Evolutionary conservation across 2,888 invertebrate genomes (phyloP).

Genomic region (Trimorus sp.): DNA sequence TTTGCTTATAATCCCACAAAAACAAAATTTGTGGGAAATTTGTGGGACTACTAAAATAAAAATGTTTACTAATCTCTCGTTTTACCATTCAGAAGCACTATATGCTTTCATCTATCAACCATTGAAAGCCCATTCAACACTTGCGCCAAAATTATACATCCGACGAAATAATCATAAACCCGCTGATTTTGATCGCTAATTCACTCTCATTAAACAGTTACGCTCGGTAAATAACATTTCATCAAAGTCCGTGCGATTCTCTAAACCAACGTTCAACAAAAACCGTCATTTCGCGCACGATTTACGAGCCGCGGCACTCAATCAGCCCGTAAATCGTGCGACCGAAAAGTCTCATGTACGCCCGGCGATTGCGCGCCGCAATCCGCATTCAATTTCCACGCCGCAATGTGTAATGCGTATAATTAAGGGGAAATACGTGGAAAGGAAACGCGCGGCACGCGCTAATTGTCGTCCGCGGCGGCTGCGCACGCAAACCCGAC

Average conservation of each 20-base stretch:
- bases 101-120: neutral
- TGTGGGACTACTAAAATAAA: neutral
- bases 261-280: too few relatives aligned
- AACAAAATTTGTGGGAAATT: neutral
- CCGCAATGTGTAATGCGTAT: conserved; percentile 20
- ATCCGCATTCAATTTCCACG: conserved; percentile 16
- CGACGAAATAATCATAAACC: too few relatives aligned
- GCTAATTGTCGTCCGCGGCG: conserved; percentile 47
- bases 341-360: neutral
- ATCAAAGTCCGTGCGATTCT: too few relatives aligned
- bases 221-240: too few relatives aligned
- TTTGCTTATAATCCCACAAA: neutral
- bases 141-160: neutral
- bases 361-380: conserved; percentile 1
- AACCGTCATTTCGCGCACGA: too few relatives aligned
- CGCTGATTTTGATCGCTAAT: too few relatives aligned
- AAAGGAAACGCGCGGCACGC: conserved; percentile 42
- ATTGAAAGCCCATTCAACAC: neutral
- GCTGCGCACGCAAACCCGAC: conserved; percentile 37
- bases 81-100: neutral
- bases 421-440: conserved; percentile 49
- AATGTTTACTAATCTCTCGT: neutral
- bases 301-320: too few relatives aligned
- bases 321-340: too few relatives aligned
- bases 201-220: too few relatives aligned